phyloP scores from a whole-genome alignment of 2,888 invertebrate genomes.

The Ligdia adustata region DNA sequence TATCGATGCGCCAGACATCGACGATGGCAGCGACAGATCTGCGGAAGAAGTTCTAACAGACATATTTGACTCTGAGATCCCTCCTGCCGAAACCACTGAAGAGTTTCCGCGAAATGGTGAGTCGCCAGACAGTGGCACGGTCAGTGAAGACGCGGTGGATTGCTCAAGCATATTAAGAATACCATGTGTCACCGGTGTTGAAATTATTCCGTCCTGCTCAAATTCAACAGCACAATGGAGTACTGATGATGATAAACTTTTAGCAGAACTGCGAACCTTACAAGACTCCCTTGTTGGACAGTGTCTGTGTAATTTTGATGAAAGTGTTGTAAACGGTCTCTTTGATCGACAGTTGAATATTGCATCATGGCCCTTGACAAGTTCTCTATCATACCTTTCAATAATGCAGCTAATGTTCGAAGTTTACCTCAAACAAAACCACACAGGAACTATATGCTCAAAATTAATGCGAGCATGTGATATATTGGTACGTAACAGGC shows the following conservation, averaged over 20 bases:
- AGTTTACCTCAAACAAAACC: slow-evolving; percentile 92
- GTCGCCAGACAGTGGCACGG: slow-evolving; percentile 78
- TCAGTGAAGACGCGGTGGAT: slow-evolving; percentile 80
- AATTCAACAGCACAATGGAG: slow-evolving; percentile 63
- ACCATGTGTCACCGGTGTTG: slow-evolving; percentile 59
- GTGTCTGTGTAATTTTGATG: slow-evolving; percentile 91
- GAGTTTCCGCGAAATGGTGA: slow-evolving; percentile 74
- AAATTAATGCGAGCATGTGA: slow-evolving; percentile 92
- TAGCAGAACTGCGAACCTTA: slow-evolving; percentile 82
- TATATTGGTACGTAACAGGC: slow-evolving; percentile 90
- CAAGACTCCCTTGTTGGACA: slow-evolving; percentile 89
- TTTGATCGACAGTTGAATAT: slow-evolving; percentile 86
- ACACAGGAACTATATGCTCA: slow-evolving; percentile 91
- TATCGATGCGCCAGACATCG: slow-evolving; percentile 86
- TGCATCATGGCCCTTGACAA: slow-evolving; percentile 74
- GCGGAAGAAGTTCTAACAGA: slow-evolving; percentile 76
- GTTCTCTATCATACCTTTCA: slow-evolving; percentile 90
- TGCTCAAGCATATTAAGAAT: slow-evolving; percentile 70
- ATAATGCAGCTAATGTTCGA: slow-evolving; percentile 93
- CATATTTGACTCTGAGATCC: slow-evolving; percentile 69
- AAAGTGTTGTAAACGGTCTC: slow-evolving; percentile 87
- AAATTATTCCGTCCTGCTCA: slow-evolving; percentile 74
- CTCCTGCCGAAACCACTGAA: slow-evolving; percentile 70
- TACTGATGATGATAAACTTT: slow-evolving; percentile 66
- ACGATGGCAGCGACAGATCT: slow-evolving; percentile 80